Conservation (phyloP, 2,888 invertebrate genomes). For the Thecocarcelia acutangulata region DNA sequence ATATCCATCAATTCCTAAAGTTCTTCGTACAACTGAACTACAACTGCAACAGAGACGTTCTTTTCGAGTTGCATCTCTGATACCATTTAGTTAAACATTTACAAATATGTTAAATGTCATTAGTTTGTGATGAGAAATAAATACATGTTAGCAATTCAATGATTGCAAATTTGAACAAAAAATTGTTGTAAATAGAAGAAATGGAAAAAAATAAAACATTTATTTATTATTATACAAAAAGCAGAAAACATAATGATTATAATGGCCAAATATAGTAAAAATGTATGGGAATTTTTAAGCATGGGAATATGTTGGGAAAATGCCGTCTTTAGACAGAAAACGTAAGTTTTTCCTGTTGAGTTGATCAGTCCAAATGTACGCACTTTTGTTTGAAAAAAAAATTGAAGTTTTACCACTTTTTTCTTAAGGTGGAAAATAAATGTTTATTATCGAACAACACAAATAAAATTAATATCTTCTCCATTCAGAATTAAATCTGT, state of each 20-base stretch:
- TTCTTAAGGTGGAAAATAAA: too few relatives aligned
- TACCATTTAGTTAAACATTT: constrained; percentile 65
- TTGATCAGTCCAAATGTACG: background rate
- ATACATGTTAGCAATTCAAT: constrained; percentile 63
- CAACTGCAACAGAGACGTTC: background rate
- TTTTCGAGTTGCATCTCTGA: constrained; percentile 52
- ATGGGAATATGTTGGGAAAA: constrained; percentile 34
- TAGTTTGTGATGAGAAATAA: constrained; percentile 65
- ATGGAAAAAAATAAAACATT: constrained; percentile 3
- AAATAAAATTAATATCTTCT: too few relatives aligned
- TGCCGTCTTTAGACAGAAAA: constrained; percentile 5
- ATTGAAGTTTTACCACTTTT: too few relatives aligned
- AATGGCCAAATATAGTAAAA: constrained; percentile 43
- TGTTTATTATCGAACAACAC: too few relatives aligned
- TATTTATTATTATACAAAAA: constrained; percentile 29
- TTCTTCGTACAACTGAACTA: constrained; percentile 3
- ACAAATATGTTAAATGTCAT: constrained; percentile 68
- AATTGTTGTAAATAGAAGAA: constrained; percentile 1
- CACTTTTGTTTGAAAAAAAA: background rate
- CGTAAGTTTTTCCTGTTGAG: background rate
- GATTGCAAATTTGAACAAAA: constrained; percentile 63
- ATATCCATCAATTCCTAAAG: constrained; percentile 40
- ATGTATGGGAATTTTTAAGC: constrained; percentile 38
- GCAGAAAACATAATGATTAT: constrained; percentile 37
- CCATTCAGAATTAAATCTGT: too few relatives aligned